Base-by-base conservation (phyloP, 1,140 invertebrate genomes). In the Philotrypesis tridentata region DNA sequence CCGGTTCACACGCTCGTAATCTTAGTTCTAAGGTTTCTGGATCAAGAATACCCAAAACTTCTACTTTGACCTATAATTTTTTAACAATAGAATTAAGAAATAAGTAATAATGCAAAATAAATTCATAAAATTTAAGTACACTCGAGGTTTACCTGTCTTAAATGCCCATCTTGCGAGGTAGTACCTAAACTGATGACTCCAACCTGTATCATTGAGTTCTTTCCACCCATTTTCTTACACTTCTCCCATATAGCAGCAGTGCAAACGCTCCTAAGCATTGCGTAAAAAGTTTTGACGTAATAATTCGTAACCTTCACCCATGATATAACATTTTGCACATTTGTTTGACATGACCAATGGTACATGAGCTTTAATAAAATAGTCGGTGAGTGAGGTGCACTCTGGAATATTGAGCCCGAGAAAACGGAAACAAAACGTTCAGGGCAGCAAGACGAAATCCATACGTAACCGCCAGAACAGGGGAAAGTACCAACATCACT, bases 171-270 rank as follows among this genome's bases (percentile, higher is more conserved):
- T 83, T 96, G 95, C 1, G 96, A 96, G 0, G 96, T 97, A 0
- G 96, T 97, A 0, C 97, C 97, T n/a, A 97, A 90, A 55, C 96
- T 97, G 74, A 97, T 97, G 0, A 98, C 96, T 17, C 96, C 97
- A 7, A 98, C 94, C 86, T 94, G 91, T 77, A 93, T 92, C 85
- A 88, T 91, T n/a, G 87, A 90, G 68, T 89, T 88, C 83, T 89
- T 91, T 0, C 96, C 96, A 11, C 96, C 96, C 80, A 97, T 91
- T 61, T 94, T 91, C 25, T 92, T 92, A 87, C 94, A 93, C 85
- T 96, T 95, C 79, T 96, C 94, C 86, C 96, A 95, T 37, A 97
- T 91, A 0, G 95, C 95, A 2, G 95, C 93, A 0, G 96, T 96
- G 85, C 96, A 97, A 71, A 96, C 90, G 14, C 95, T 95, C 67